A percentile compares a stretch with the other conserved stretches of the same genome.
These are phyloP conservation scores for Anoplolepis gracilipes DNA, from an alignment of 1,140 invertebrate genomes.

Conservation along the genomic window DNA sequence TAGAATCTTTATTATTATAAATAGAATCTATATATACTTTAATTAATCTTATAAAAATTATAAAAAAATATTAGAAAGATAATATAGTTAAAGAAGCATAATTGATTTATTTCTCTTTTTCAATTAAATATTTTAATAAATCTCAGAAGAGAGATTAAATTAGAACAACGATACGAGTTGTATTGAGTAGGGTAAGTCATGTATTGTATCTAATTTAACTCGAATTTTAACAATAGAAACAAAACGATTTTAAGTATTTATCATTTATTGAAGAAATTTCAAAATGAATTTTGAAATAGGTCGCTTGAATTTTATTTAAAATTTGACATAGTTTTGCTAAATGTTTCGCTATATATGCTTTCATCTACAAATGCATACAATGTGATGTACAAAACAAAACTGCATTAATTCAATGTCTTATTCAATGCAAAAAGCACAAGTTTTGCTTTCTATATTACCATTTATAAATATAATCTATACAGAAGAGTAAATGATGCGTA, in stretches of 20 bases:
- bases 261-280: neutral
- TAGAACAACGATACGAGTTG: too few relatives aligned
- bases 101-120: neutral
- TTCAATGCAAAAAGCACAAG: neutral
- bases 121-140: neutral
- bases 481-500: neutral
- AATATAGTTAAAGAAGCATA: neutral
- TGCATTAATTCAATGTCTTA: neutral
- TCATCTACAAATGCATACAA: neutral
- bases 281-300: neutral
- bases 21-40: neutral
- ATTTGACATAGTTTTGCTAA: neutral
- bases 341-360: neutral
- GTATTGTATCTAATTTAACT: too few relatives aligned
- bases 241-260: too few relatives aligned
- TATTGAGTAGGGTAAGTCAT: too few relatives aligned
- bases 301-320: neutral
- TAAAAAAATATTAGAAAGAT: neutral
- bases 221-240: too few relatives aligned
- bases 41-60: neutral
- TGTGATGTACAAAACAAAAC: neutral
- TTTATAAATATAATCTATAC: neutral
- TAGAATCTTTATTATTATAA: neutral
- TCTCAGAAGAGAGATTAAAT: too few relatives aligned
- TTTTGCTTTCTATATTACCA: neutral